Evolutionary conservation across 2,888 invertebrate species (phyloP), one percentile per base, ranked within the genome.

Genomic region (Coelopa pilipes): DNA sequence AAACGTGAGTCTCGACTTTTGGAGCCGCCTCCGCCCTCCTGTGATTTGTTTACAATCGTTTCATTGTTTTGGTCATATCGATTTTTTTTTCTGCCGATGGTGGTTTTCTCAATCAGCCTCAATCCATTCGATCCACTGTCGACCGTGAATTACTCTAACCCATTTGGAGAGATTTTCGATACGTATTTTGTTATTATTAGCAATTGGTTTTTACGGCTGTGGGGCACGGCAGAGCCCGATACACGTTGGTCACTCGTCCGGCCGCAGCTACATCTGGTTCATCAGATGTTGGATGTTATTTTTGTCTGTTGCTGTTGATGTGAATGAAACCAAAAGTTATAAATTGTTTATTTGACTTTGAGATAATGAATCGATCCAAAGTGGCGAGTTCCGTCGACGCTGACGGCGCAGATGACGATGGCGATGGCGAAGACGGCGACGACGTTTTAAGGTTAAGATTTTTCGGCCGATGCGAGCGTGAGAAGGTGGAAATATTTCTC

Each of bases 341-440:
- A 60, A 71, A 71, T 70, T 63, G 57, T 60, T 74, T 74, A 59
- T 70, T 70, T 74, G 70, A 66, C 70, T 65, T 70, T 74, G 66
- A 71, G 21, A 70, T 74, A 34, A 34, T 34, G 34, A 34, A 34
- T 34, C 34, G 34, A 34, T 34, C 7, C 34, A 7, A 34, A 7
- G 34, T 34, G 34, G 34, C 2, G 34, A 34, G 34, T 34, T 34
- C 7, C 34, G 34, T 34, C 34, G 34, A 34, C 34, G 34, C 2
- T 34, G 34, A 34, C 7, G 34, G 7, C 7, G 34, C 2, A 2
- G 34, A 34, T 34, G 34, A 34, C 34, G 34, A 34, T 4, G 34
- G 34, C 34, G 34, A 34, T 7, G 34, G 7, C 34, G 34, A n/a
- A n/a, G n/a, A n/a, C n/a, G 34, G 34, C 34, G 34, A 34, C 34